Evolutionary conservation across 2,797 vertebrate species (phyloP).

Genomic region (Manis javanica): DNA sequence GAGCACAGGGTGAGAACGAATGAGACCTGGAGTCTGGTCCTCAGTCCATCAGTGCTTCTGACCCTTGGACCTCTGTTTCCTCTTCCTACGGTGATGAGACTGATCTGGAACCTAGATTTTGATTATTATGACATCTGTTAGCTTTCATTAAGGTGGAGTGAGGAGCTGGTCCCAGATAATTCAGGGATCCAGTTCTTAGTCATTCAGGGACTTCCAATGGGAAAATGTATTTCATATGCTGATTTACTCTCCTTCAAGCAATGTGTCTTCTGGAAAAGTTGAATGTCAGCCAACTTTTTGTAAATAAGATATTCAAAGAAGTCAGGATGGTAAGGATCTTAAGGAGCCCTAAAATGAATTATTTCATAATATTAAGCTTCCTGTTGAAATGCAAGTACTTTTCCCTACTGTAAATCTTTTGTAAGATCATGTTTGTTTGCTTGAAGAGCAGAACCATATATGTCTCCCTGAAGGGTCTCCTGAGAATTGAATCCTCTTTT

Average conservation of each 20-base stretch:
- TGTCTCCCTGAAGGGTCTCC: not conserved
- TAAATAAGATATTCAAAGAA: conserved; percentile 22
- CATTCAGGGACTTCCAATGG: not conserved
- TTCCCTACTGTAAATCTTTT: not conserved
- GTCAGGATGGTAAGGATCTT: not conserved
- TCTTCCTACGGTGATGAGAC: not conserved
- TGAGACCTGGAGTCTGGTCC: not conserved
- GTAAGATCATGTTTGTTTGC: not conserved
- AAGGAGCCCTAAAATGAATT: not conserved
- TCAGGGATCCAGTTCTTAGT: not conserved
- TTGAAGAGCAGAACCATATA: not conserved
- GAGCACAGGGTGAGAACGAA: not conserved
- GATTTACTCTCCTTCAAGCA: not conserved
- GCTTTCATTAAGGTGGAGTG: not conserved
- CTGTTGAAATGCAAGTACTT: conserved; percentile 24
- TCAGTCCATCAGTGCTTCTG: not conserved
- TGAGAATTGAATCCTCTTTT: not conserved
- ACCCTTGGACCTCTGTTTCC: not conserved
- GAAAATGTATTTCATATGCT: not conserved
- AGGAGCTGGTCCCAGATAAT: not conserved
- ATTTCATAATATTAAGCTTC: not conserved
- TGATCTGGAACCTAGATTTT: not conserved
- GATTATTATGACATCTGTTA: not conserved
- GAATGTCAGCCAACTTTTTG: not conserved
- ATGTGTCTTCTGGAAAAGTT: not conserved